Base-by-base conservation (phyloP, 1,140 invertebrate genomes). In the Acromyrmex heyeri region DNA sequence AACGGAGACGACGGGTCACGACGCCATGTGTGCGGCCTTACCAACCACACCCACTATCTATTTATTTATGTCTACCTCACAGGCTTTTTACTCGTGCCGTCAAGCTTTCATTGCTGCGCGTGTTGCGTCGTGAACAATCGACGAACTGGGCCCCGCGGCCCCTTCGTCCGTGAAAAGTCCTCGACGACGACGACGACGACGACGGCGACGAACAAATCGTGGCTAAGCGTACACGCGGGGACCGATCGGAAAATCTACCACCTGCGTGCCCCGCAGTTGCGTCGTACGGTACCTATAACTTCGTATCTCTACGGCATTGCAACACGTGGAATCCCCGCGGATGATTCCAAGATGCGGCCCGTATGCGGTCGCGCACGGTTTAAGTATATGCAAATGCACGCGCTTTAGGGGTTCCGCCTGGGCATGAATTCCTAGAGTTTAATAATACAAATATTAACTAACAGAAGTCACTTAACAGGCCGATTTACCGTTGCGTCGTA, bases 21-120 rank as follows among this genome's bases (percentile, higher is more conserved):
- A 91, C 88, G 90, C 90, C 90, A 91, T 91, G 90, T 91, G 90
- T 91, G 90, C 90, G 90, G 90, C 90, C 90, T 86, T 30, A 88
- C 89, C 90, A 87, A 91, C 90, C 89, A 91, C 90, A 91, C 90
- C 90, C 85, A 91, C 90, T 79, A 79, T 65, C 90, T 88, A 91
- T 91, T 90, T 90, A 90, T 91, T 91, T 91, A 91, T 91, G 90
- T 91, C 90, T 88, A 90, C 78, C 90, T 91, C 87, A 89, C 85
- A 75, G 90, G 90, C 90, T 91, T 91, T 91, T 91, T 87, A 86
- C 75, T 91, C 86, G 65, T 91, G 76, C 86, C 21, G 67, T 82
- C 69, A 73, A 91, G 90, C 86, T 91, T 91, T 91, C 89, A 90
- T 90, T 91, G 89, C 86, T 48, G 53, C 86, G 79, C 48, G 69